These are phyloP conservation scores for Drosophila pachea DNA, from an alignment of 1,140 invertebrate species.

Conservation along the genomic window DNA sequence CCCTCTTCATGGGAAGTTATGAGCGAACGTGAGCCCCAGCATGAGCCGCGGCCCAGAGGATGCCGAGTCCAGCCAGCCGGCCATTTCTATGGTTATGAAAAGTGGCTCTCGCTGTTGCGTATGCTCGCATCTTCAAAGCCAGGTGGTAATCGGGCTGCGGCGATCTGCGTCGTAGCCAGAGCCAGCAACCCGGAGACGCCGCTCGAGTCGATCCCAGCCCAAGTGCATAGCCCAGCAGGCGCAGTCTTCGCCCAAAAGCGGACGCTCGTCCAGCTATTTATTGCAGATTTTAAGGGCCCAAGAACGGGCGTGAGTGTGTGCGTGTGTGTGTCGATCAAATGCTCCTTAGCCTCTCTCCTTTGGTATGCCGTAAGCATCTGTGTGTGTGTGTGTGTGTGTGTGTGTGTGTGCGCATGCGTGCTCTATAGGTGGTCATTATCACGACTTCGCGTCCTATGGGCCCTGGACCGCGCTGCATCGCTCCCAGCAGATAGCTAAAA, in stretches of 20 bases:
- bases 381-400: constrained; percentile 62
- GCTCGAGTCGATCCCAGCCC: constrained; percentile 32
- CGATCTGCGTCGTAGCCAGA: constrained; percentile 35
- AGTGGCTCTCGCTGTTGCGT: constrained; percentile 56
- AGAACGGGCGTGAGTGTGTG: constrained; percentile 18
- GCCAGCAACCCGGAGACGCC: constrained; percentile 16
- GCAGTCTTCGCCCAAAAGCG: constrained; percentile 41
- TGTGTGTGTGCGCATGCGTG: constrained; percentile 63
- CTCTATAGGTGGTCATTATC: constrained; percentile 76
- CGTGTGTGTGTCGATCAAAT: constrained; percentile 51
- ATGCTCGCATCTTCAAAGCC: constrained; percentile 59
- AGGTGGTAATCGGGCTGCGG: constrained; percentile 60
- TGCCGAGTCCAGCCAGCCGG: constrained; percentile 7
- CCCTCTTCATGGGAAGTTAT: constrained; percentile 38
- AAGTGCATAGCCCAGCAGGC: constrained; percentile 69
- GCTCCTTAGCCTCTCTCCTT: constrained; percentile 44
- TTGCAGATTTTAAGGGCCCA: constrained; percentile 39
- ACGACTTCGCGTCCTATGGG: constrained; percentile 54
- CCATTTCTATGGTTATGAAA: constrained; percentile 73
- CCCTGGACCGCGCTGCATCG: constrained; percentile 27
- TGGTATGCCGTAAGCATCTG: constrained; percentile 35
- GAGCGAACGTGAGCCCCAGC: constrained; percentile 52
- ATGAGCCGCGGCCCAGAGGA: constrained; percentile 22
- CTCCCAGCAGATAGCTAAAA: constrained; percentile 25
- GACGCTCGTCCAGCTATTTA: constrained; percentile 34